Evolutionary conservation across 2,113 vertebrate species (phyloP).

Genomic region (Stomatorhinus ivindoensis): DNA sequence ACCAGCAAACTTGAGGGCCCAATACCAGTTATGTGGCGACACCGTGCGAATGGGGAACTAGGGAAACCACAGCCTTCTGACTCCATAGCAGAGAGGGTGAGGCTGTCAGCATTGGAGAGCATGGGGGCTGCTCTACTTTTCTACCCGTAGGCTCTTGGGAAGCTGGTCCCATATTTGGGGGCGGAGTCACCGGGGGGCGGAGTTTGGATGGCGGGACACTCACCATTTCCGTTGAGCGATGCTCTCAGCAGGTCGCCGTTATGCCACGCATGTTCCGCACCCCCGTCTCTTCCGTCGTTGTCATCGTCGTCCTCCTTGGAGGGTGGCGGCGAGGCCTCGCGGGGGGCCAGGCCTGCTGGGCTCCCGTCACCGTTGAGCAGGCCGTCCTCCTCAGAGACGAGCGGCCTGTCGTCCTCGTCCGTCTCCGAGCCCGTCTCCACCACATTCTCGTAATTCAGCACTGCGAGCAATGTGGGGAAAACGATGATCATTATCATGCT

Average conservation of each 20-base stretch:
- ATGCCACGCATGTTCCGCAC: conserved; percentile 69
- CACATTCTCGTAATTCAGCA: conserved; percentile 87
- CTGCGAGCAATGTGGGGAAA: conserved; percentile 53
- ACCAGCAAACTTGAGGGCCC: not conserved
- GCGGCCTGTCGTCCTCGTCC: conserved; percentile 84
- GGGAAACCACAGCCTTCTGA: not conserved
- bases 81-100: not conserved
- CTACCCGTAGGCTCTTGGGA: not conserved
- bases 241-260: conserved; percentile 62
- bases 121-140: not conserved
- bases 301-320: conserved; percentile 68
- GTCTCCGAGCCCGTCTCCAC: conserved; percentile 86
- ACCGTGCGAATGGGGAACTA: not conserved
- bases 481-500: not conserved
- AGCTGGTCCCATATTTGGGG: not conserved
- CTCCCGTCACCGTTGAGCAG: conserved; percentile 67
- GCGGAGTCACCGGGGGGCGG: not conserved
- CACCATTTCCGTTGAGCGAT: conserved; percentile 76
- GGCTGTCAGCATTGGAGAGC: not conserved
- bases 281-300: conserved; percentile 62
- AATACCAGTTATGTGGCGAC: not conserved
- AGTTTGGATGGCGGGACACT: conserved; percentile 31
- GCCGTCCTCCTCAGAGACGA: conserved; percentile 72
- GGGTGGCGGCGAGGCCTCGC: conserved; percentile 73
- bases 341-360: conserved; percentile 69